These are phyloP conservation scores for Galendromus occidentalis DNA, from an alignment of 1,140 invertebrate species.

Conservation along the genomic window DNA sequence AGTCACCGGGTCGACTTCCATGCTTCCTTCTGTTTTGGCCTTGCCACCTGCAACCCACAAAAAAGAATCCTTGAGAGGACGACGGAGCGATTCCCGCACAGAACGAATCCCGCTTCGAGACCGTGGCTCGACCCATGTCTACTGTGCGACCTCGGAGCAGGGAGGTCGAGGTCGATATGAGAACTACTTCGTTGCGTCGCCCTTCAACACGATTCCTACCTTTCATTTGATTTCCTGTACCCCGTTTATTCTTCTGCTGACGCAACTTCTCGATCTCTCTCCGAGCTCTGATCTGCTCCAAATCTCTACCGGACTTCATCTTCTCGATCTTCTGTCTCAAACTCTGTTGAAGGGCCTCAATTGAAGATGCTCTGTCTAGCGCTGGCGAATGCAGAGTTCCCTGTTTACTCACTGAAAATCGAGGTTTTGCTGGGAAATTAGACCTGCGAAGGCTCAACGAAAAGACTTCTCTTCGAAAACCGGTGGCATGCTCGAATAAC, in stretches of 20 bases:
- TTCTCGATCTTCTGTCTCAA: slow-evolving; percentile 13
- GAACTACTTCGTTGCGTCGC: background rate
- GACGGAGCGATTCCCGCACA: too few species aligned
- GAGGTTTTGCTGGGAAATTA: too few species aligned
- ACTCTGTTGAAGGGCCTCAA: background rate
- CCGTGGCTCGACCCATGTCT: background rate
- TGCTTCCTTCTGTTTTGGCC: too few species aligned
- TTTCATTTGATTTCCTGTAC: background rate
- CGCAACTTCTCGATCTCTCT: background rate
- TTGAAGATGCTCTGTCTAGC: slow-evolving; percentile 8
- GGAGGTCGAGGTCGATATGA: too few species aligned
- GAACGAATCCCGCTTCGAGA: background rate
- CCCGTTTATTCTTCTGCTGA: background rate
- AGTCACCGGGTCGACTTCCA: too few species aligned
- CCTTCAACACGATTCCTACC: background rate
- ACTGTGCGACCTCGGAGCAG: background rate
- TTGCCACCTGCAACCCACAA: background rate
- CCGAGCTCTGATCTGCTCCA: slow-evolving; percentile 5
- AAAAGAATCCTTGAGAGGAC: too few species aligned
- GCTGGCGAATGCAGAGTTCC: slow-evolving; percentile 5
- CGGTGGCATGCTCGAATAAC: too few species aligned
- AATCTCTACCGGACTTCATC: slow-evolving; percentile 4
- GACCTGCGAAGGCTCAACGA: too few species aligned
- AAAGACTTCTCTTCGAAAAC: too few species aligned
- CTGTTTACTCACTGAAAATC: background rate